phyloP scores from a whole-genome alignment of 2,797 vertebrate species.

The Cottoperca gobio region DNA sequence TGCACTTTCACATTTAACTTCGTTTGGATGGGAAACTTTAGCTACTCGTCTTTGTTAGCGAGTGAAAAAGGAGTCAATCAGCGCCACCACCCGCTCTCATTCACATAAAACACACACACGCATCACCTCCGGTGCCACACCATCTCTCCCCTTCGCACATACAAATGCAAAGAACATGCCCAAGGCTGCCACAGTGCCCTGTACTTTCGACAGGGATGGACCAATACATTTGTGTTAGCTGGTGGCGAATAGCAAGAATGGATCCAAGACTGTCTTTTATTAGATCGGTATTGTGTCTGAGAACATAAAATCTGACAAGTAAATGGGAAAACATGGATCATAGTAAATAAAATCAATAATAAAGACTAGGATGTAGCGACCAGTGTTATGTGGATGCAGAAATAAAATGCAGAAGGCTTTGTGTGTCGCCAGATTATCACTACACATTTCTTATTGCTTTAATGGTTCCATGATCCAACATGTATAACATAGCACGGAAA shows the following conservation, averaged over 20 bases:
- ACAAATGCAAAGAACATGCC: slow-evolving; percentile 50
- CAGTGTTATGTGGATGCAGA: slow-evolving; percentile 29
- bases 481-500: slow-evolving; percentile 2
- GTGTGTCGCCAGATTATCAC: slow-evolving; percentile 60
- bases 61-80: slow-evolving; percentile 43
- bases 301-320: slow-evolving; percentile 79
- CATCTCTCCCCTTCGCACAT: neutral
- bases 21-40: slow-evolving; percentile 58
- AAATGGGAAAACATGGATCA: slow-evolving; percentile 82
- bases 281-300: slow-evolving; percentile 73
- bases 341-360: slow-evolving; percentile 68
- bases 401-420: slow-evolving; percentile 43
- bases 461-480: slow-evolving; percentile 63
- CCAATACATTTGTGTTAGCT: slow-evolving; percentile 65
- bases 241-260: slow-evolving; percentile 52
- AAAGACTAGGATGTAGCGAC: slow-evolving; percentile 56
- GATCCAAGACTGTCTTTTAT: slow-evolving; percentile 66
- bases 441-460: slow-evolving; percentile 65
- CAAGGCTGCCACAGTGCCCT: slow-evolving; percentile 24
- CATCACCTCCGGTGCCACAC: slow-evolving; percentile 23
- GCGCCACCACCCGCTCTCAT: slow-evolving; percentile 11
- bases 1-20: slow-evolving; percentile 66
- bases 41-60: slow-evolving; percentile 66
- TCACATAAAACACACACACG: slow-evolving; percentile 35
- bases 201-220: slow-evolving; percentile 28